Conservation (phyloP, 2,113 vertebrate species). For the Scatophagus argus region DNA sequence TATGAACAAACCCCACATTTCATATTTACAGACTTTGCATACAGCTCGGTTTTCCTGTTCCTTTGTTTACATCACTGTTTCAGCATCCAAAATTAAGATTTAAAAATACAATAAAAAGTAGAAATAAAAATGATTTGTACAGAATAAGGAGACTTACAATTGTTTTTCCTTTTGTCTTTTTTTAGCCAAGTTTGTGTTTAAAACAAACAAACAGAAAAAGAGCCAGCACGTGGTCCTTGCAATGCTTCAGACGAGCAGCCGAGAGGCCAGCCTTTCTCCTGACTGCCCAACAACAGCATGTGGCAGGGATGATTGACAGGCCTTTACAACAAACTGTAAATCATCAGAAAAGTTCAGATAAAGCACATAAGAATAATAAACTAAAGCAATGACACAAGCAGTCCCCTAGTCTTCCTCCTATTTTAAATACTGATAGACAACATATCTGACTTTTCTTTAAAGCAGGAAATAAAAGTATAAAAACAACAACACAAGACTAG, state of each 20-base stretch:
- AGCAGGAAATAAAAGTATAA: conserved; percentile 69
- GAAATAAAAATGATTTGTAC: conserved; percentile 80
- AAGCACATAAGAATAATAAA: conserved; percentile 68
- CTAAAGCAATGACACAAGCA: conserved; percentile 70
- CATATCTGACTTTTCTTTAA: conserved; percentile 66
- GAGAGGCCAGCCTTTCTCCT: conserved; percentile 70
- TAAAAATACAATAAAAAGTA: conserved; percentile 74
- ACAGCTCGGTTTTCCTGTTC: conserved; percentile 79
- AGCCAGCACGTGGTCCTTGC: conserved; percentile 61
- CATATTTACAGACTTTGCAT: conserved; percentile 85
- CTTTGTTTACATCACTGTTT: conserved; percentile 72
- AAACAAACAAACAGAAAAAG: conserved; percentile 63
- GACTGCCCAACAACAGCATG: conserved; percentile 78
- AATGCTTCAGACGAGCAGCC: conserved; percentile 73
- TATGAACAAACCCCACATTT: conserved; percentile 80
- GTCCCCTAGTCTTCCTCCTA: conserved; percentile 70
- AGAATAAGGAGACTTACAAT: conserved; percentile 61
- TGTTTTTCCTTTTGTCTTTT: conserved; percentile 59
- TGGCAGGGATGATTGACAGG: conserved; percentile 72
- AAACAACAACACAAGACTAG: conserved; percentile 68
- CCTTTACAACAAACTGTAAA: conserved; percentile 54
- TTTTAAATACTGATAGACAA: conserved; percentile 86
- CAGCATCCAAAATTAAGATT: conserved; percentile 72
- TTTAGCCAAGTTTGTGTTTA: conserved; percentile 65
- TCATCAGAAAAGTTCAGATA: conserved; percentile 65